These are phyloP conservation scores for Boloria selene DNA, from an alignment of 2,888 invertebrate species.

Conservation along the genomic window DNA sequence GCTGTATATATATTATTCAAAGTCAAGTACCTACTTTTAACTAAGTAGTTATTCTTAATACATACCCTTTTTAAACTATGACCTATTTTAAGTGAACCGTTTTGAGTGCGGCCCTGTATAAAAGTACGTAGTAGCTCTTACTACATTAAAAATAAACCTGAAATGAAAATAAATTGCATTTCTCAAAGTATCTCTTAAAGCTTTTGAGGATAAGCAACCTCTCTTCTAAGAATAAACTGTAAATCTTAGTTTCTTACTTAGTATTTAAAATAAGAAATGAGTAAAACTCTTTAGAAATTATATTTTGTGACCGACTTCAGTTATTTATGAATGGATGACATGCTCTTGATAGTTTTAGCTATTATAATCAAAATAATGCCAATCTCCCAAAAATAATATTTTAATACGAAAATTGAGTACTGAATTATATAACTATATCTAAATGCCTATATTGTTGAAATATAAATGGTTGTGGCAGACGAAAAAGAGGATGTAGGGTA, in stretches of 20 bases:
- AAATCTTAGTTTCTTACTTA: constrained; percentile 15
- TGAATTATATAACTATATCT: neutral
- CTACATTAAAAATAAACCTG: neutral
- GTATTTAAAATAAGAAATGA: neutral
- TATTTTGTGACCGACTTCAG: neutral
- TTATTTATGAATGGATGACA: too few relatives aligned
- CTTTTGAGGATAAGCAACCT: constrained; percentile 7
- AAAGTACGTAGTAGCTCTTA: neutral
- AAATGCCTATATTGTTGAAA: neutral
- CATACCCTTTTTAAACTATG: neutral
- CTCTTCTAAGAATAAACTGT: constrained; percentile 13
- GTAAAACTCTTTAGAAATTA: constrained; percentile 3
- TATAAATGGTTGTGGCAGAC: constrained; percentile 7
- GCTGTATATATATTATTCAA: neutral
- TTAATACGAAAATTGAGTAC: neutral
- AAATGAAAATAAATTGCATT: constrained; percentile 15
- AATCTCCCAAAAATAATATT: too few relatives aligned
- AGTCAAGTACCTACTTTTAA: neutral
- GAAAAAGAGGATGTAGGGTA: neutral
- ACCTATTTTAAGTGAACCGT: neutral
- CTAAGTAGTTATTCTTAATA: neutral
- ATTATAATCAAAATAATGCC: too few relatives aligned
- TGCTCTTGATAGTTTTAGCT: too few relatives aligned
- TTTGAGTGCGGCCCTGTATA: neutral
- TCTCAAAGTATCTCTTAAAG: constrained; percentile 2